Base-by-base conservation (phyloP, 1,140 invertebrate species). In the Sminthurides bifidus region DNA sequence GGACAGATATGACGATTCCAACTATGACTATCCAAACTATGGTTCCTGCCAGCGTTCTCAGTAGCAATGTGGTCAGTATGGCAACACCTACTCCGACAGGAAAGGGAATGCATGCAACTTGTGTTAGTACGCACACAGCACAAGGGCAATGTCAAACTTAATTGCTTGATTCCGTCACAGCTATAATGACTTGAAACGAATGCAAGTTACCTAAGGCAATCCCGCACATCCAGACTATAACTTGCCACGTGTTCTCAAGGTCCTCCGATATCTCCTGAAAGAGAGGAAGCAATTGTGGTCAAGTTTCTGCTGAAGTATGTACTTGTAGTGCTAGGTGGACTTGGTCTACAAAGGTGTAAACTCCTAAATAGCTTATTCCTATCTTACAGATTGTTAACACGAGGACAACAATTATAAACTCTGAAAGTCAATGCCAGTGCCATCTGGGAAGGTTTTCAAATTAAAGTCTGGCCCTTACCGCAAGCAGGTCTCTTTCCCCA, bases 11-110 rank as follows among this genome's bases (percentile, higher is more conserved):
- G 17, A 79, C 71, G 10, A 77, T 74, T 1, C 77, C 73, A 29
- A 76, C 67, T 8, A 86, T 68, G 21, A 85, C 77, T 5, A 83
- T 65, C 78, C 82, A 86, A 49, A 87, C 78, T 19, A 87, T 72
- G 44, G 79, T 66, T 44, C 76, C 76, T 3, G 78, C 80, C 26
- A 81, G 65, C 65, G 75, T 81, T 57, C 79, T 72, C 55, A 84
- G 77, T 23, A 82, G 68, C 26, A 82, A 66, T 10, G 82, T 68
- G 30, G 82, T 73, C 2, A 77, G 59, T 19, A 81, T 40, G 0
- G 81, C 78, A 49, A 79, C 69, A 21, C 71, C 81, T 82, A 70
- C 19, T 24, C 24, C 3, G n/a, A 21, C n/a, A n/a, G n/a, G n/a
- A n/a, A n/a, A n/a, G n/a, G n/a, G n/a, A n/a, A n/a, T n/a, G n/a